phyloP scores from a whole-genome alignment of 1,140 invertebrate genomes.

The Apis dorsata region DNA sequence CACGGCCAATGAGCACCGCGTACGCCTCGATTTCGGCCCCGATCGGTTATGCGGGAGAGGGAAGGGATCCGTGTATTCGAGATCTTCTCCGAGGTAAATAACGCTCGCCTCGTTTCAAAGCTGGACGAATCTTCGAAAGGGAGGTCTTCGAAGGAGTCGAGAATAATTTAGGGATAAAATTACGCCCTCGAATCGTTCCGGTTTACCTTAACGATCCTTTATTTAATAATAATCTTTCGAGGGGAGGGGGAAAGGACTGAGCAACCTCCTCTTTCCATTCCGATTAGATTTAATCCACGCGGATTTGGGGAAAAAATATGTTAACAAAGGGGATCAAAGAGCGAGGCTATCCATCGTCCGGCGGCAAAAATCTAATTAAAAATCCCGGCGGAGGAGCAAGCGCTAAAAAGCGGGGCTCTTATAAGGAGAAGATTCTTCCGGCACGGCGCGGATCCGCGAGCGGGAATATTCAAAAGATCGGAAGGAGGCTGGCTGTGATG shows the following conservation, averaged over 20 bases:
- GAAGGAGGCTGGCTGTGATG: conserved; percentile 62
- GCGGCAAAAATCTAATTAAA: conserved; percentile 43
- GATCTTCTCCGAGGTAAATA: background rate
- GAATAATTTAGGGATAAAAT: no score
- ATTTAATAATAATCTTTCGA: no score
- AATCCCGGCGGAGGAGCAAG: background rate
- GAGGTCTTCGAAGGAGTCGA: background rate
- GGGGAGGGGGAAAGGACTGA: rapidly evolving
- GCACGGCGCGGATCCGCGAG: conserved; percentile 1
- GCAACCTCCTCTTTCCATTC: no score
- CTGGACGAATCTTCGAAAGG: background rate
- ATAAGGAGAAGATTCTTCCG: conserved; percentile 53
- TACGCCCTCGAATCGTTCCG: no score
- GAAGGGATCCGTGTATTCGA: conserved; percentile 11
- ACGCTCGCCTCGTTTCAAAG: no score
- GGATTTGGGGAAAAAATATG: no score
- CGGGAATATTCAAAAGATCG: conserved; percentile 62
- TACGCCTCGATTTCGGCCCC: conserved; percentile 59
- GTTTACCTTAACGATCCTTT: no score
- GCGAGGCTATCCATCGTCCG: background rate
- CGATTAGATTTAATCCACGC: no score
- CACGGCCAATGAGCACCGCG: conserved; percentile 53
- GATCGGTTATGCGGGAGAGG: conserved; percentile 53
- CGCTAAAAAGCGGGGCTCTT: conserved; percentile 42
- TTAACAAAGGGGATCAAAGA: no score